Evolutionary conservation across 2,888 invertebrate genomes (phyloP).

Genomic region (Lasioglossum malachurum): DNA sequence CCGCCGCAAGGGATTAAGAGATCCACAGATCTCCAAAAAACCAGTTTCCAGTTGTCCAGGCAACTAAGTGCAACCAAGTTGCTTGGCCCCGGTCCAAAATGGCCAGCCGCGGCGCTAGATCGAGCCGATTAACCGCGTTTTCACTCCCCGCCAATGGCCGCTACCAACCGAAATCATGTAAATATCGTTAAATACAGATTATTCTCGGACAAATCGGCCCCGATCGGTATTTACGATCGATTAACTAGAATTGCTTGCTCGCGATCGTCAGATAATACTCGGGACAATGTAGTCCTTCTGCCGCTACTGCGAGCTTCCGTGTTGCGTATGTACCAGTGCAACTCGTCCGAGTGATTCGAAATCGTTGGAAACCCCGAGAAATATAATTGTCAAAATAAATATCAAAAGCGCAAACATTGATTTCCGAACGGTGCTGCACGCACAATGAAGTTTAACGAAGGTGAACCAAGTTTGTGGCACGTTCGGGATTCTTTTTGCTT

Average conservation of each 20-base stretch:
- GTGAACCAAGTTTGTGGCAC: neutral
- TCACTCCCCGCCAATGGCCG: neutral
- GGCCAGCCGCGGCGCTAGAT: neutral
- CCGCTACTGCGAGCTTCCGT: neutral
- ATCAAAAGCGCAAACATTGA: neutral
- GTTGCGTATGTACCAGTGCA: neutral
- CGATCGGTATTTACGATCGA: slow-evolving; percentile 11
- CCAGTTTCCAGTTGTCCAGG: neutral
- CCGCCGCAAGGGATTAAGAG: neutral
- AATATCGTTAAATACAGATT: slow-evolving; percentile 52
- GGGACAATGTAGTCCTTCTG: neutral
- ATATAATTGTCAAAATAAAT: neutral
- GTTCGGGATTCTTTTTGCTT: neutral
- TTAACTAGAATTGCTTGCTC: neutral
- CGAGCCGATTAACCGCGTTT: slow-evolving; percentile 25
- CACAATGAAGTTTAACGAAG: neutral
- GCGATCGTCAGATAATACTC: neutral
- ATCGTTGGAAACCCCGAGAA: neutral
- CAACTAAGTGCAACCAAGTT: neutral
- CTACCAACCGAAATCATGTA: slow-evolving; percentile 5
- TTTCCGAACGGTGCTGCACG: neutral
- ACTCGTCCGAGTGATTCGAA: neutral
- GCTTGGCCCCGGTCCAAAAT: slow-evolving; percentile 3
- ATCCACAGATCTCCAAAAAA: neutral
- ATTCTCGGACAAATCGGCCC: slow-evolving; percentile 38